These are phyloP conservation scores for Platorchestia sp. DNA, from an alignment of 1,140 invertebrate species.

Conservation along the genomic window DNA sequence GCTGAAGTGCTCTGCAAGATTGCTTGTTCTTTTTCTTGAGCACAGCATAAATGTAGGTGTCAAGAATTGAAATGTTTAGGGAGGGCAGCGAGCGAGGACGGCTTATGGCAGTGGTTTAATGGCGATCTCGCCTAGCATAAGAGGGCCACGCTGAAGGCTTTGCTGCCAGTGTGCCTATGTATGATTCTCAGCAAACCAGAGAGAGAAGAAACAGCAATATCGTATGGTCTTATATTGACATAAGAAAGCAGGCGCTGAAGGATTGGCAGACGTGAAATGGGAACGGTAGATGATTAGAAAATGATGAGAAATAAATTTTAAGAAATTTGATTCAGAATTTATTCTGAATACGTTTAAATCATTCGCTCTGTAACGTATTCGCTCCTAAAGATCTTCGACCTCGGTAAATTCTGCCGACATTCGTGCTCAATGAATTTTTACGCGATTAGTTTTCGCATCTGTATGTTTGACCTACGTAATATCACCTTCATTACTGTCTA, in stretches of 20 bases:
- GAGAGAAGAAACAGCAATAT: neutral
- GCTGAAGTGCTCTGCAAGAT: slow-evolving; percentile 44
- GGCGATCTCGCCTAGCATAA: neutral
- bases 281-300: neutral
- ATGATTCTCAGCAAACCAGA: neutral
- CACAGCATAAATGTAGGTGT: slow-evolving; percentile 43
- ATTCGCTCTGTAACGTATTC: neutral
- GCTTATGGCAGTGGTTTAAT: neutral
- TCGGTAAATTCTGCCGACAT: neutral
- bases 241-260: neutral
- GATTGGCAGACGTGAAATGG: too few relatives aligned
- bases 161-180: neutral
- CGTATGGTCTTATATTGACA: neutral
- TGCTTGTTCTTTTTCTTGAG: slow-evolving; percentile 50
- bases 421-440: neutral
- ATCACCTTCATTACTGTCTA: neutral
- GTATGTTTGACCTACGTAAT: neutral
- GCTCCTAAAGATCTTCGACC: neutral
- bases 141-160: neutral
- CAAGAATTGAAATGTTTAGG: slow-evolving; percentile 52
- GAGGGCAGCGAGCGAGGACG: neutral
- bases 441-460: neutral
- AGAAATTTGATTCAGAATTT: neutral
- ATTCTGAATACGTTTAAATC: neutral
- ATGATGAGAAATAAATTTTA: neutral